phyloP scores from a whole-genome alignment of 2,888 invertebrate genomes.

The Neoascia interrupta region DNA sequence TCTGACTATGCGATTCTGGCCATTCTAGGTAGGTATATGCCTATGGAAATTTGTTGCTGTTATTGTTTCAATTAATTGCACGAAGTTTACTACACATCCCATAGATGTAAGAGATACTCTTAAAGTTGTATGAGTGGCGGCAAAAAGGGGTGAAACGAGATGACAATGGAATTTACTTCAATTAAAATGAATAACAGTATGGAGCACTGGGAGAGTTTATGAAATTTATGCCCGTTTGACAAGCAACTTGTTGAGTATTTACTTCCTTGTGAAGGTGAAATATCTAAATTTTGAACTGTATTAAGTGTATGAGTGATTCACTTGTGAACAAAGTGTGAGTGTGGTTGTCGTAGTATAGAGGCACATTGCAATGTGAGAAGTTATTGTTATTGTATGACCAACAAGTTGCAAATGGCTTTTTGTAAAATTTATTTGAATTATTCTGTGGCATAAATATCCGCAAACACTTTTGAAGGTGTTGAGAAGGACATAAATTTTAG shows the following conservation, averaged over 20 bases:
- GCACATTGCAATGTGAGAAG: slow-evolving; percentile 3
- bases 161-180: slow-evolving; percentile 66
- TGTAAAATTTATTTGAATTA: background rate
- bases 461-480: too few species aligned
- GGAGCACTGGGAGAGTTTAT: slow-evolving; percentile 34
- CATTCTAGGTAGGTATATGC: slow-evolving; percentile 13
- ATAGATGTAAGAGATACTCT: background rate
- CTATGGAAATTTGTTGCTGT: slow-evolving; percentile 66
- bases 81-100: slow-evolving; percentile 54
- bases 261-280: slow-evolving; percentile 38
- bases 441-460: background rate
- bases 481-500: too few species aligned
- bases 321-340: slow-evolving; percentile 1
- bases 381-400: slow-evolving; percentile 17
- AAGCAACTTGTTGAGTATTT: slow-evolving; percentile 62
- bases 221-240: slow-evolving; percentile 63
- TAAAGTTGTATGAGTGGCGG: slow-evolving; percentile 7
- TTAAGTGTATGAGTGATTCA: slow-evolving; percentile 43
- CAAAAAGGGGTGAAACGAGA: slow-evolving; percentile 54
- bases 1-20: slow-evolving; percentile 1
- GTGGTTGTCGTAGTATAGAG: background rate
- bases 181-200: slow-evolving; percentile 66
- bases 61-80: slow-evolving; percentile 69
- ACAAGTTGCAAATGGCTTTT: slow-evolving; percentile 15
- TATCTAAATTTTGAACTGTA: slow-evolving; percentile 36